A percentile compares a stretch with the other conserved stretches of the same genome.
Conservation (phyloP, 2,797 vertebrate species). For the Limosa lapponica region DNA sequence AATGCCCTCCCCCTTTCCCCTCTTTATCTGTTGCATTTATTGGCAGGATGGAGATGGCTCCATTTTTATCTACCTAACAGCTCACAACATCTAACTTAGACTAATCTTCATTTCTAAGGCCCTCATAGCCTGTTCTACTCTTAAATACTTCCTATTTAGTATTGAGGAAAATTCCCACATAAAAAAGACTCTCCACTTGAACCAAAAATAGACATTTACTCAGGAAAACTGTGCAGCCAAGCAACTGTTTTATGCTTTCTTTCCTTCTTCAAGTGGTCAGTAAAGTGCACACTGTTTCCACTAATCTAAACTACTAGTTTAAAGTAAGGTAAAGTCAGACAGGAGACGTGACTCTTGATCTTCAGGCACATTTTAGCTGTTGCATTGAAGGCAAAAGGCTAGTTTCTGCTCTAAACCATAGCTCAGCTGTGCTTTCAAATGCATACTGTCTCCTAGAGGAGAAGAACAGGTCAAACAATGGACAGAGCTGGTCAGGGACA, state of each 20-base stretch:
- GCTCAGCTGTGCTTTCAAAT: background rate
- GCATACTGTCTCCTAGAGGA: background rate
- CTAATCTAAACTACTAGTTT: background rate
- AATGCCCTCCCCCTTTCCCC: background rate
- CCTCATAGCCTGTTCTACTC: background rate
- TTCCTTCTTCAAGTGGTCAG: background rate
- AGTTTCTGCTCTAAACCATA: background rate
- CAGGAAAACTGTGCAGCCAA: background rate
- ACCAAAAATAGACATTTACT: background rate
- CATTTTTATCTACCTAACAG: background rate
- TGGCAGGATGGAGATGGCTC: slow-evolving; percentile 21
- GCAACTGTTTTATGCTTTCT: background rate
- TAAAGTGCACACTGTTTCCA: background rate
- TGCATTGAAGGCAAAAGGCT: background rate
- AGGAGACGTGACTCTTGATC: background rate
- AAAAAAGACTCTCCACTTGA: background rate
- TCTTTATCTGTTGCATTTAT: slow-evolving; percentile 15
- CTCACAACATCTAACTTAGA: background rate
- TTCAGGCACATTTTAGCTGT: background rate
- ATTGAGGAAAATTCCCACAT: background rate
- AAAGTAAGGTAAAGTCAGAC: background rate
- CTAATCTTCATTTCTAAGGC: slow-evolving; percentile 16
- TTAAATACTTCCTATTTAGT: background rate
- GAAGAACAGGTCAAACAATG: background rate
- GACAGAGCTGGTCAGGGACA: background rate